A percentile compares a stretch with the other conserved stretches of the same genome.
These are phyloP conservation scores for Galendromus occidentalis DNA, from an alignment of 1,140 invertebrate species.

Conservation along the genomic window DNA sequence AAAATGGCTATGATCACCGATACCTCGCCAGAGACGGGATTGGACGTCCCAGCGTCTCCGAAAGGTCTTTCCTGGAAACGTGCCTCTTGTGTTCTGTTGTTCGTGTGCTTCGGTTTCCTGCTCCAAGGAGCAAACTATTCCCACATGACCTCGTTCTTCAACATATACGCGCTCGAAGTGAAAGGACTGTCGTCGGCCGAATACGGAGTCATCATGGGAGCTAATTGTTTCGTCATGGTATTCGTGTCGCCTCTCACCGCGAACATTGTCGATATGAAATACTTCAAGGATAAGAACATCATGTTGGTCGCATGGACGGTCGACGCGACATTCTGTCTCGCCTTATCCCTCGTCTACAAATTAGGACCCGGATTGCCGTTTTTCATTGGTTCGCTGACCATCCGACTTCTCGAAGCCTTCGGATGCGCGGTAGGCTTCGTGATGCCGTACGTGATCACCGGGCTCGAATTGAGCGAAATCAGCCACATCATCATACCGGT, in stretches of 20 bases:
- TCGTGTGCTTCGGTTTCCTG: background rate
- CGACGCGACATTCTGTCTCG: background rate
- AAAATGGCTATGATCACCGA: too few relatives aligned
- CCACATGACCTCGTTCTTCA: background rate
- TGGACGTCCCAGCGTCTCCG: too few relatives aligned
- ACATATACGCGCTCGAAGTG: background rate
- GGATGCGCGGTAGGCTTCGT: background rate
- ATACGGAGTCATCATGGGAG: background rate
- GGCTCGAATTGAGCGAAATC: background rate
- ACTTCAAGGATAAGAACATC: background rate
- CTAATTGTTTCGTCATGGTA: background rate
- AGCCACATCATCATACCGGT: background rate
- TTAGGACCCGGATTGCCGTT: background rate
- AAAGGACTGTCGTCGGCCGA: background rate
- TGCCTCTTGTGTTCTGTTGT: too few relatives aligned
- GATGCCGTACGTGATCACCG: background rate
- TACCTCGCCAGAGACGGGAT: too few relatives aligned
- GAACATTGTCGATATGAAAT: background rate
- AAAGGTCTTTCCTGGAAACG: too few relatives aligned
- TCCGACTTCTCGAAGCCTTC: background rate
- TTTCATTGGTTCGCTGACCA: background rate
- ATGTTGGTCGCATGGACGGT: background rate
- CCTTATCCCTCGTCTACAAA: background rate
- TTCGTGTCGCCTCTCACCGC: background rate
- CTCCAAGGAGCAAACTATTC: background rate